A percentile compares a stretch with the other conserved stretches of the same genome.
Evolutionary conservation across 2,113 vertebrate species (phyloP).

Genomic region (Tringa solitaria): DNA sequence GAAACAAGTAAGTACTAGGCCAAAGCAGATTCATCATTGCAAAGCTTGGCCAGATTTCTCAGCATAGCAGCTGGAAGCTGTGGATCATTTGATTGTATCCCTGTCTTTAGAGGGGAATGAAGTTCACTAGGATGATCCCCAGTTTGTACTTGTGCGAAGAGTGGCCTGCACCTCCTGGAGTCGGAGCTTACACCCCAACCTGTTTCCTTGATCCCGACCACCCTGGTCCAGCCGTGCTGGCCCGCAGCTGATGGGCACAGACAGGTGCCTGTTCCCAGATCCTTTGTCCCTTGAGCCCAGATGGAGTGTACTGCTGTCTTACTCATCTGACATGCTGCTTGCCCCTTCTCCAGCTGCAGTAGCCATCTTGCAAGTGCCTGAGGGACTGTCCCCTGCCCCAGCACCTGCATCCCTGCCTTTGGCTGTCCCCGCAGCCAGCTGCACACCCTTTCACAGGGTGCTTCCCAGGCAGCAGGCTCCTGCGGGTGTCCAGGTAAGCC

Average conservation of each 20-base stretch:
- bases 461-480: fast-evolving
- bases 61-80: background rate
- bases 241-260: fast-evolving
- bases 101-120: background rate
- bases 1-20: background rate
- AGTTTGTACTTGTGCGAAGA: background rate
- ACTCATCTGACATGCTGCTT: background rate
- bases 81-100: background rate
- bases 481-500: background rate
- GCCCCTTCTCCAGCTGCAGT: background rate
- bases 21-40: background rate
- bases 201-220: fast-evolving
- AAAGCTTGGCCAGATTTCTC: background rate
- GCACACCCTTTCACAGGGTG: fast-evolving
- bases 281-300: background rate
- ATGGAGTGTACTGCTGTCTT: fast-evolving
- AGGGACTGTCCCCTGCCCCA: background rate
- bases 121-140: background rate
- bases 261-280: background rate
- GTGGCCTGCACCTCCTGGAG: background rate
- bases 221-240: background rate
- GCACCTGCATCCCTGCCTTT: background rate
- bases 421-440: fast-evolving
- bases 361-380: fast-evolving
- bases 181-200: background rate